Base-by-base conservation (phyloP, 2,797 vertebrate species). In the Numenius phaeopus region DNA sequence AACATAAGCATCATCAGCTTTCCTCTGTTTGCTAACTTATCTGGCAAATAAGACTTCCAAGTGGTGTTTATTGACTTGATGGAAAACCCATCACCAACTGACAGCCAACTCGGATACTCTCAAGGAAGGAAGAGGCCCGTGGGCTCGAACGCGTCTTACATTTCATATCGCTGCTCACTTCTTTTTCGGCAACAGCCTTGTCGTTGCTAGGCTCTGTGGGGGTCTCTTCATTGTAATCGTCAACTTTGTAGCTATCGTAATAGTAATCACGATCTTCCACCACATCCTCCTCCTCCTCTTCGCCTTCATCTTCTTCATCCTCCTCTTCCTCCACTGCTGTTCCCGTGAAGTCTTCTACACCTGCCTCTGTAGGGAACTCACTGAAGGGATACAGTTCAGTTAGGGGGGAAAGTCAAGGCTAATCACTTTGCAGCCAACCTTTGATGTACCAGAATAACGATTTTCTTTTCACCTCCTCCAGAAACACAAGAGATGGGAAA, bases 101-200 rank as follows among this genome's bases (percentile, higher is more conserved):
- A 75, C 40, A 94, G 69, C 26, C 50, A n/a, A 47, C 18, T n/a
- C 30, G 58, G 65, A 90, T 0, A 6, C 73, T 55, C 49, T 27
- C 50, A 29, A 23, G 23, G 47, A 54, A 89, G 71, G 5, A 32
- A n/a, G 75, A 64, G 46, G 65, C 24, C 32, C 14, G 5, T 5
- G 34, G 52, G 66, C 61, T 52, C 13, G 59, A 58, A 69, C 0
- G 20, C 5, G 20, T 54, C 96, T 98, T 98, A 99, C 99, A 99
- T 99, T 99, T 99, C 73, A 99, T 98, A n/a, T 99, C 99, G 0
- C 97, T 99, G 96, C 96, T 98, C 89, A 97, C 98, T 79, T 98
- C 98, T 96, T 99, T 99, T 55, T 99, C 99, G 2, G 98, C 97
- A 10, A 97, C 93, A 23, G 97, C 95, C 77, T 95, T 98, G 11